phyloP scores from a whole-genome alignment of 2,888 invertebrate species.

The Panzeria rudis region DNA sequence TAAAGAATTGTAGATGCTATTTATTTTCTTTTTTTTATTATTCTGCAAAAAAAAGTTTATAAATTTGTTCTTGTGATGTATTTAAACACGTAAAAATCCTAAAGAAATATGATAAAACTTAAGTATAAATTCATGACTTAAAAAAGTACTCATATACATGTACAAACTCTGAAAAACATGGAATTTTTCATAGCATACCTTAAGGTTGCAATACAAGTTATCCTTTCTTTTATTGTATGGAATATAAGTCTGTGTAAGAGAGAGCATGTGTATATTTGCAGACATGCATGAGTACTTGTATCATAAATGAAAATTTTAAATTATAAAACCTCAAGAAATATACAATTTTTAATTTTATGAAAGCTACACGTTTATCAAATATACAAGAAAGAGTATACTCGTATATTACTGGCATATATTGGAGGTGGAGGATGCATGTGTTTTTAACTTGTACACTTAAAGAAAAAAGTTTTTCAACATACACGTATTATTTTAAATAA shows the following conservation, averaged over 20 bases:
- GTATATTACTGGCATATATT: no score
- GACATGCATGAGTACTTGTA: not conserved
- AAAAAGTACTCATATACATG: not conserved
- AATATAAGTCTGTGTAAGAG: not conserved
- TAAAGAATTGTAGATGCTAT: not conserved
- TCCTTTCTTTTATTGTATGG: not conserved
- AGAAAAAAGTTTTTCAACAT: not conserved
- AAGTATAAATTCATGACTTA: slow-evolving; percentile 8
- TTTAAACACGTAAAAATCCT: slow-evolving; percentile 48
- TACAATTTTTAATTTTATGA: slow-evolving; percentile 44
- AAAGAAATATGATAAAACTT: slow-evolving; percentile 2
- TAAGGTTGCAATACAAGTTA: slow-evolving; percentile 19
- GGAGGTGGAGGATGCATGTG: no score
- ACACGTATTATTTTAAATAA: no score
- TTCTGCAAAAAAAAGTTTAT: not conserved
- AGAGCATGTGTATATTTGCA: not conserved
- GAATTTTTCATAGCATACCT: slow-evolving; percentile 51
- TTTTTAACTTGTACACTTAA: not conserved
- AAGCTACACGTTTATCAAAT: slow-evolving; percentile 36
- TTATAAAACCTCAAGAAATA: not conserved
- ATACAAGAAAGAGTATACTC: not conserved
- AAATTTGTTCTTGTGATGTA: not conserved
- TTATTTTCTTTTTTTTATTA: no score
- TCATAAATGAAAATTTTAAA: slow-evolving; percentile 36
- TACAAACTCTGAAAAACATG: slow-evolving; percentile 1